These are phyloP conservation scores for Porites lutea DNA, from an alignment of 64 coral and sea anemone species.

Conservation along the genomic window DNA sequence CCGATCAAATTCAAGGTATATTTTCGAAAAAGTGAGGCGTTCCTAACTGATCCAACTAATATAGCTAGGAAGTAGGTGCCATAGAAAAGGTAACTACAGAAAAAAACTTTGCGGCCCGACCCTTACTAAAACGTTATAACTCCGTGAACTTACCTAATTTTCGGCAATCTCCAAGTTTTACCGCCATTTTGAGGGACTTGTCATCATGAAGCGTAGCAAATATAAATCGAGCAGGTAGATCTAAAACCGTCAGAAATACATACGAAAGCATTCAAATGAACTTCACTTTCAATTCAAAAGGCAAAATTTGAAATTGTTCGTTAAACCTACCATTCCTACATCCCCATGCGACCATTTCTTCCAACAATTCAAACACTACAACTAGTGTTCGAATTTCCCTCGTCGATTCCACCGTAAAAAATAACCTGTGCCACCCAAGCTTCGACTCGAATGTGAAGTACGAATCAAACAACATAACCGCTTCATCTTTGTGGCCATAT, in stretches of 20 bases:
- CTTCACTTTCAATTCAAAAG: too few species aligned
- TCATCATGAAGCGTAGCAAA: conserved; percentile 32
- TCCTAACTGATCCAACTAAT: conserved; percentile 16
- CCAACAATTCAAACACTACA: too few species aligned
- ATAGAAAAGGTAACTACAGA: conserved; percentile 24
- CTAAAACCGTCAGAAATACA: conserved; percentile 44
- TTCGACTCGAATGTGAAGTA: conserved; percentile 8
- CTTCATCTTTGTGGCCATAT: neutral
- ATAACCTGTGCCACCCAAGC: conserved; percentile 16
- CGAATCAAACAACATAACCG: neutral
- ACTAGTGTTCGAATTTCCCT: neutral
- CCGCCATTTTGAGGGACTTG: conserved; percentile 31
- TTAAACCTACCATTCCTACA: too few species aligned
- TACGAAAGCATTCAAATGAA: conserved; percentile 8
- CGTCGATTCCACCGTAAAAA: conserved; percentile 13
- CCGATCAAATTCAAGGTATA: neutral
- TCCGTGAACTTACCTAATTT: conserved; percentile 16
- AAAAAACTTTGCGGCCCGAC: conserved; percentile 22
- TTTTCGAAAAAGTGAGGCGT: conserved; percentile 20
- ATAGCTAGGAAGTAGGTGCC: conserved; percentile 15
- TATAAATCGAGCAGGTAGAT: conserved; percentile 17
- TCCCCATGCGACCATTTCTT: too few species aligned
- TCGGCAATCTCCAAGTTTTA: conserved; percentile 22
- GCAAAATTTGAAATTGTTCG: too few species aligned
- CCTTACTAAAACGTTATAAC: conserved; percentile 11